phyloP scores from a whole-genome alignment of 2,797 vertebrate species.

The Hippoglossus hippoglossus region DNA sequence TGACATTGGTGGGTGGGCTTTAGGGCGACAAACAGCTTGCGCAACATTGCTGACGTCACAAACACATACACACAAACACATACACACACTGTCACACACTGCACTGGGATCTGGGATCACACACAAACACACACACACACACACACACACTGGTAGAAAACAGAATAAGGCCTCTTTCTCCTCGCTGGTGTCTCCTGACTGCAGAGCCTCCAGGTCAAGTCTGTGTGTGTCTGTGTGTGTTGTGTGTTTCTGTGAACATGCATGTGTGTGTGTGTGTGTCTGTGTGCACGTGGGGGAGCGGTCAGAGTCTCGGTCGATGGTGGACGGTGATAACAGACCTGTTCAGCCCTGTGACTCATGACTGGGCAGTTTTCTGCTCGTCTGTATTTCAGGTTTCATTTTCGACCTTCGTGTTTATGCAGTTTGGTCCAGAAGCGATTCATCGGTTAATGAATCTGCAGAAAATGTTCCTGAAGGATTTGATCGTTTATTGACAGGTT shows the following conservation, averaged over 20 bases:
- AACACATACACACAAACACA: slow-evolving; percentile 35
- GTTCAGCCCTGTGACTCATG: slow-evolving; percentile 34
- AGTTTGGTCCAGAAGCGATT: too few species aligned
- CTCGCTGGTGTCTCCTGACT: slow-evolving; percentile 47
- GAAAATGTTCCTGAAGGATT: too few species aligned
- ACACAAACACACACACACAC: slow-evolving; percentile 27
- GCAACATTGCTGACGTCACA: slow-evolving; percentile 71
- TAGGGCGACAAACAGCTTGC: slow-evolving; percentile 78
- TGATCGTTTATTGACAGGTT: too few species aligned
- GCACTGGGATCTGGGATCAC: background rate
- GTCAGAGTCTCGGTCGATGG: slow-evolving; percentile 1
- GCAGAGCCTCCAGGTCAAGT: slow-evolving; percentile 63
- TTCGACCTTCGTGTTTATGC: background rate
- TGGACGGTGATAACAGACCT: background rate
- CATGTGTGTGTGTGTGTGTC: slow-evolving; percentile 12
- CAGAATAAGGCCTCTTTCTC: slow-evolving; percentile 41
- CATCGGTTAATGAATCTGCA: background rate
- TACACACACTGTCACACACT: background rate
- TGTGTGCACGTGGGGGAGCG: slow-evolving; percentile 34
- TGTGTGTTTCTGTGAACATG: background rate
- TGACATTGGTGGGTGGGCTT: slow-evolving; percentile 47
- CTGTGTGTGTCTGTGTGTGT: slow-evolving; percentile 19
- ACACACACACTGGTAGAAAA: slow-evolving; percentile 23
- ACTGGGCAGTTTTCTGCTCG: slow-evolving; percentile 48
- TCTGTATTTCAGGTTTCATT: background rate